Conservation (phyloP, 2,113 vertebrate species). For the Galemys pyrenaicus region DNA sequence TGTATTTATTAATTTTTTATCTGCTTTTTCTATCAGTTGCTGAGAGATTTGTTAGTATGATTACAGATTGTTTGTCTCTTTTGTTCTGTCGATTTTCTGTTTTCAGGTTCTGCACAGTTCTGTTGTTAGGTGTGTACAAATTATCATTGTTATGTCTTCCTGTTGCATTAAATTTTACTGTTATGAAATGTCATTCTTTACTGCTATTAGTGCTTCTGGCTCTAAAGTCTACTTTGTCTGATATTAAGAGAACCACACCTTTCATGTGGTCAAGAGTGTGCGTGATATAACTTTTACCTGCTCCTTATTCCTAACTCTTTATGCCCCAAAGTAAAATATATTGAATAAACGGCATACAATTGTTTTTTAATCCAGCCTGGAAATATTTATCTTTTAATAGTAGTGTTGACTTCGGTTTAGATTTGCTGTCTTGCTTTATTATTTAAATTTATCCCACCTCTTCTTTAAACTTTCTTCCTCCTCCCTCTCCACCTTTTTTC, state of each 20-base stretch:
- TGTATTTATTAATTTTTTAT: neutral
- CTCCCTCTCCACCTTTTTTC: neutral
- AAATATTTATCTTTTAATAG: neutral
- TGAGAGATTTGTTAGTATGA: slow-evolving; percentile 2
- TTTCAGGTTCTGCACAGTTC: neutral
- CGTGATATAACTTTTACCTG: neutral
- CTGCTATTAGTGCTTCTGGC: neutral
- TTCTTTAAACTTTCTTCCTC: neutral
- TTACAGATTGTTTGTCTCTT: neutral
- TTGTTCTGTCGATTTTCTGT: neutral
- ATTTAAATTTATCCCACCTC: neutral
- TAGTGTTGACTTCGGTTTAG: neutral
- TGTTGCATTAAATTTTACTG: neutral
- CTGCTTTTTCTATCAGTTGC: slow-evolving; percentile 31
- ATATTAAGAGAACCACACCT: neutral
- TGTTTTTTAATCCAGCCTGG: neutral
- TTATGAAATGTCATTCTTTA: neutral
- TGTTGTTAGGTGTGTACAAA: neutral
- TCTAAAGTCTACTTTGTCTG: neutral
- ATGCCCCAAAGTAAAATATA: neutral
- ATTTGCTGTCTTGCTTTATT: neutral
- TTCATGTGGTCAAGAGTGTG: neutral
- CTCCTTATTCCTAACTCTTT: neutral
- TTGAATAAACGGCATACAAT: neutral
- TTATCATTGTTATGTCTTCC: neutral